These are phyloP conservation scores for Pipa parva DNA, from an alignment of 2,113 vertebrate species.

Conservation along the genomic window DNA sequence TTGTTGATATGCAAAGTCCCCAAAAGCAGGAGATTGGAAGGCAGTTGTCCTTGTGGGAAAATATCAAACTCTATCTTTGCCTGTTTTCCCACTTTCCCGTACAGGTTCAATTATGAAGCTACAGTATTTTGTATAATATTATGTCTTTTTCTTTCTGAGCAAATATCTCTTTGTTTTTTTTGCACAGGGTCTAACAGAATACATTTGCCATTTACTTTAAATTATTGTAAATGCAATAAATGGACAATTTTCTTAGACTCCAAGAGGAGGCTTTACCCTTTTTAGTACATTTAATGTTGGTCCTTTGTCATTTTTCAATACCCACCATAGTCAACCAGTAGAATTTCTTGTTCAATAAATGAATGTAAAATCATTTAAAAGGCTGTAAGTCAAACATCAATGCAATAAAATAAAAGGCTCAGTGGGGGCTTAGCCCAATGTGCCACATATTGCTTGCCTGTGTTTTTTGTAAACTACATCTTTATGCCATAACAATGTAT, in stretches of 20 bases:
- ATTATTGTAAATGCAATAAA: neutral
- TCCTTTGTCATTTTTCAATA: slow-evolving; percentile 13
- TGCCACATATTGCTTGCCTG: neutral
- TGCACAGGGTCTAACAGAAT: no score
- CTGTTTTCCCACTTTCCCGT: no score
- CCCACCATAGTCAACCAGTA: slow-evolving; percentile 9
- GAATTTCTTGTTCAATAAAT: slow-evolving; percentile 30
- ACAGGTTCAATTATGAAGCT: no score
- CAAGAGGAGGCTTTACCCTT: slow-evolving; percentile 2
- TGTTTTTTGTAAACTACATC: neutral
- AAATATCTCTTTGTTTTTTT: no score
- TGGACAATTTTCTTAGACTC: slow-evolving; percentile 5
- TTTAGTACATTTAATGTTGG: neutral
- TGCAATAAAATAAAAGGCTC: neutral
- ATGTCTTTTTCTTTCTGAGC: no score
- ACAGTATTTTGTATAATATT: no score
- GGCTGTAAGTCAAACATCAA: neutral
- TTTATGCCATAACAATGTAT: slow-evolving; percentile 4
- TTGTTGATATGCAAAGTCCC: no score
- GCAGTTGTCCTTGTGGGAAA: no score
- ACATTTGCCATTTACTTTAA: no score
- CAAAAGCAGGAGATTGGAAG: no score
- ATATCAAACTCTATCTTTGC: no score
- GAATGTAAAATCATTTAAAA: slow-evolving; percentile 16
- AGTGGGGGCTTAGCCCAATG: neutral